A percentile compares a stretch with the other conserved stretches of the same genome.
phyloP scores from a whole-genome alignment of 2,888 invertebrate species.

The Pandemis corylana region DNA sequence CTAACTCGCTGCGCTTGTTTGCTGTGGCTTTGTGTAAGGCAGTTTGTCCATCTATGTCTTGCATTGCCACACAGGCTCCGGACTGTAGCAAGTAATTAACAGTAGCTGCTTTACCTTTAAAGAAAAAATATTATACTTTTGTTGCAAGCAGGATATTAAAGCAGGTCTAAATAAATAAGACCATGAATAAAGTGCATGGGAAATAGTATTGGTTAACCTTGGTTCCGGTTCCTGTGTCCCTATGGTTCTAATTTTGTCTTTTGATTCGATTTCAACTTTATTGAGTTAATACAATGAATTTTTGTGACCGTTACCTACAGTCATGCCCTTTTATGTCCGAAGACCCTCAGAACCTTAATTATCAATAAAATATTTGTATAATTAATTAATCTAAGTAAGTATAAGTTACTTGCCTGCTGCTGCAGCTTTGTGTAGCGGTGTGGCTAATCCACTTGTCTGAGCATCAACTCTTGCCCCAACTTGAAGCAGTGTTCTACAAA shows the following conservation, averaged over 20 bases:
- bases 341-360: too few relatives aligned
- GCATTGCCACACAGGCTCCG: conserved; percentile 86
- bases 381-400: conserved; percentile 8
- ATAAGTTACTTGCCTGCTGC: conserved; percentile 84
- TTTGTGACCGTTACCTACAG: too few relatives aligned
- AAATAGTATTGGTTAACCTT: too few relatives aligned
- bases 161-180: too few relatives aligned
- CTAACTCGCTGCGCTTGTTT: conserved; percentile 78
- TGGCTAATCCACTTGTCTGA: conserved; percentile 90
- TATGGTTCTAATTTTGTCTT: too few relatives aligned
- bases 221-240: too few relatives aligned
- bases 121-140: conserved; percentile 20
- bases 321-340: too few relatives aligned
- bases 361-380: background rate
- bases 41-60: conserved; percentile 93
- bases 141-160: too few relatives aligned
- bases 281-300: background rate
- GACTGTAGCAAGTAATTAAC: conserved; percentile 87
- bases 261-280: background rate
- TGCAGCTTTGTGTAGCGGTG: conserved; percentile 93
- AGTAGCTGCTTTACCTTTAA: conserved; percentile 86
- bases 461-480: conserved; percentile 90
- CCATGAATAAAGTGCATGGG: too few relatives aligned
- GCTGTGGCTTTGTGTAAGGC: conserved; percentile 91
- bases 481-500: conserved; percentile 88